Conservation (phyloP, 2,888 invertebrate genomes). For the Unio pictorum region DNA sequence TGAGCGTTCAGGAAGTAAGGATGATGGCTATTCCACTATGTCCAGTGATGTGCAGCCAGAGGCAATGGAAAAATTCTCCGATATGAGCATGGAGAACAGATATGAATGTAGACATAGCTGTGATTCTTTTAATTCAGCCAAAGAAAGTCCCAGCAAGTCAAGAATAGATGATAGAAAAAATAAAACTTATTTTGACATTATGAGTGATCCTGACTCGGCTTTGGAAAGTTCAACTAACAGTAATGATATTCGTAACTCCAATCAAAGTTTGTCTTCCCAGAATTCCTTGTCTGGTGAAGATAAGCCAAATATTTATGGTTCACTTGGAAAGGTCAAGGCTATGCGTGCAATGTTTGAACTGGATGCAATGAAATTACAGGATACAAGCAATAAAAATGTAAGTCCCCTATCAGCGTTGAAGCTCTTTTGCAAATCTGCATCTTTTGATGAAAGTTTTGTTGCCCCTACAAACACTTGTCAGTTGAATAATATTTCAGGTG, state of each 20-base stretch:
- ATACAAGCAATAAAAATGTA: too few species aligned
- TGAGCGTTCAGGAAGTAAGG: conserved; percentile 62
- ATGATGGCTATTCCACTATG: conserved; percentile 67
- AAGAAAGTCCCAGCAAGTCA: too few species aligned
- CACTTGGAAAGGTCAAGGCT: conserved; percentile 46
- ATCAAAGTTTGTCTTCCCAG: conserved; percentile 48
- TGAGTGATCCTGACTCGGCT: conserved; percentile 39
- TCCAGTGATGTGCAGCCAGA: conserved; percentile 64
- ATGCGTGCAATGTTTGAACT: conserved; percentile 54
- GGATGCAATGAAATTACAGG: conserved; percentile 11
- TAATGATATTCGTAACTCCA: conserved; percentile 42
- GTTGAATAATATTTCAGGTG: too few species aligned
- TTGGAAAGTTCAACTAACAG: conserved; percentile 48
- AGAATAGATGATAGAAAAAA: background rate
- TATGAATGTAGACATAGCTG: conserved; percentile 1
- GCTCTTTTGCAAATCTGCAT: conserved; percentile 14
- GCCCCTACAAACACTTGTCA: background rate
- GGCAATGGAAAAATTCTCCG: conserved; percentile 54
- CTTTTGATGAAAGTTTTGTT: conserved; percentile 19
- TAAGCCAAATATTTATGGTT: conserved; percentile 38
- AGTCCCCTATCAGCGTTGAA: too few species aligned
- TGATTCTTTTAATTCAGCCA: too few species aligned
- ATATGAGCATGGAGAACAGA: conserved; percentile 28
- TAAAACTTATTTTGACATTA: conserved; percentile 12
- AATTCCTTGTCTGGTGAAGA: conserved; percentile 44